A percentile compares a stretch with the other conserved stretches of the same genome.
These are phyloP conservation scores for Brachionus sp. DNA, from an alignment of 1,140 invertebrate genomes.

Conservation along the genomic window DNA sequence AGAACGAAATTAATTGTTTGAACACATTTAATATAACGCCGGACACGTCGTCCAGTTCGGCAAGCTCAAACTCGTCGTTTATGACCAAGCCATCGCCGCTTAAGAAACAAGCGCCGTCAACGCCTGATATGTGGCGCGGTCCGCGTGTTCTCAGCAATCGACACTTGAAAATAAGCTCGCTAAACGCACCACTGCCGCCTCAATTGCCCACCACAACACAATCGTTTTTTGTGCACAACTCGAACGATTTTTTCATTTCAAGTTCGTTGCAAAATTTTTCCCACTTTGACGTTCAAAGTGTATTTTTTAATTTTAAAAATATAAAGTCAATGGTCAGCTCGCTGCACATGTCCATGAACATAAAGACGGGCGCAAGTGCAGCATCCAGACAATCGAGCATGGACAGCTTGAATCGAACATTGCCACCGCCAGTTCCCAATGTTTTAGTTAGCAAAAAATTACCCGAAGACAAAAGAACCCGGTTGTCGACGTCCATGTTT, in stretches of 20 bases:
- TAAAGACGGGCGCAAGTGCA: slow-evolving; percentile 25
- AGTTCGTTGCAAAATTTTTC: not conserved
- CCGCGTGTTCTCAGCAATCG: not conserved
- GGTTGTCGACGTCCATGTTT: not conserved
- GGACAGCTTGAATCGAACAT: slow-evolving; percentile 22
- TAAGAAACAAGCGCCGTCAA: not conserved
- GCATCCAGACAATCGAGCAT: not conserved
- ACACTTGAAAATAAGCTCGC: not conserved
- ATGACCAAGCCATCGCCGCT: not conserved
- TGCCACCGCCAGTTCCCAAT: slow-evolving; percentile 11
- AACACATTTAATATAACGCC: slow-evolving; percentile 29
- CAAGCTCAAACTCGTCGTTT: not conserved
- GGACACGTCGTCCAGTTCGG: slow-evolving; percentile 19
- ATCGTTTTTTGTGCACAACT: not conserved
- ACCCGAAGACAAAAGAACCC: not conserved
- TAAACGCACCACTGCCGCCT: not conserved
- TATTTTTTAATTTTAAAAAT: slow-evolving; percentile 8
- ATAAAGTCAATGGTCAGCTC: not conserved
- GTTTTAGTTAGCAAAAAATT: not conserved
- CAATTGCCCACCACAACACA: not conserved
- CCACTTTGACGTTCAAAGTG: slow-evolving; percentile 35
- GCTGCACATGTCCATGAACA: slow-evolving; percentile 9
- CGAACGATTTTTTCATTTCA: not conserved
- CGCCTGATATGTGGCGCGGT: not conserved
- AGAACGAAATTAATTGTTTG: slow-evolving; percentile 19